Conservation (phyloP, 2,888 invertebrate genomes). For the Fissipunctia ypsillon region DNA sequence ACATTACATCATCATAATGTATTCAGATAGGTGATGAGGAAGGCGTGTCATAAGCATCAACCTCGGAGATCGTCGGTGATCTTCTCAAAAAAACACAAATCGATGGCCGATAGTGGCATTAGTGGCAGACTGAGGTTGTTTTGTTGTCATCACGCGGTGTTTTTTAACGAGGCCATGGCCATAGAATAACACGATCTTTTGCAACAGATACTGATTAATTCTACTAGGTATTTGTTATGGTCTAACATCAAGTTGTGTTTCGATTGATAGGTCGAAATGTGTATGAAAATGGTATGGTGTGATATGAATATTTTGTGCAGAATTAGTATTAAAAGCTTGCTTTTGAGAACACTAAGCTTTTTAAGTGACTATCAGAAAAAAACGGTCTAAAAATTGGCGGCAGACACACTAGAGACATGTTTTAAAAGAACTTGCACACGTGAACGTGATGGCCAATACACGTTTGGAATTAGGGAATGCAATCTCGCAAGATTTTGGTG, state of each 20-base stretch:
- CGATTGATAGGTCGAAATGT: background rate
- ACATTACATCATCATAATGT: conserved; percentile 29
- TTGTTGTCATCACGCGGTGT: conserved; percentile 62
- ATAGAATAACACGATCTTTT: conserved; percentile 66
- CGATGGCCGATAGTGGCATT: conserved; percentile 32
- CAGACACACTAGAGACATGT: background rate
- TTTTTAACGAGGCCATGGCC: conserved; percentile 66
- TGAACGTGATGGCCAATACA: conserved; percentile 31
- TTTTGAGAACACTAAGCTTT: background rate
- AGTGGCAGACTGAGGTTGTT: conserved; percentile 47
- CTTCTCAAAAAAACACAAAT: conserved; percentile 52
- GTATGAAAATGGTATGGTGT: background rate
- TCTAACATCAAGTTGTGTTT: conserved; percentile 1
- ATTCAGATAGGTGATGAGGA: conserved; percentile 32
- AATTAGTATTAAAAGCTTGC: background rate
- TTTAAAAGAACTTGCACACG: conserved; percentile 27
- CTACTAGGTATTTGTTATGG: conserved; percentile 24
- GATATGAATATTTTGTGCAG: background rate
- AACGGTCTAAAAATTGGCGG: conserved; percentile 10
- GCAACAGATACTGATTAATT: conserved; percentile 46
- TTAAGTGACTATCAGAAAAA: conserved; percentile 26
- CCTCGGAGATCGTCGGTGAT: conserved; percentile 23
- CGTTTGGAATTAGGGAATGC: conserved; percentile 38
- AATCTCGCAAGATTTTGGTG: no score
- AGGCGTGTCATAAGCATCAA: conserved; percentile 19